These are phyloP conservation scores for Meteorus colon DNA, from an alignment of 2,888 invertebrate species.

Conservation along the genomic window DNA sequence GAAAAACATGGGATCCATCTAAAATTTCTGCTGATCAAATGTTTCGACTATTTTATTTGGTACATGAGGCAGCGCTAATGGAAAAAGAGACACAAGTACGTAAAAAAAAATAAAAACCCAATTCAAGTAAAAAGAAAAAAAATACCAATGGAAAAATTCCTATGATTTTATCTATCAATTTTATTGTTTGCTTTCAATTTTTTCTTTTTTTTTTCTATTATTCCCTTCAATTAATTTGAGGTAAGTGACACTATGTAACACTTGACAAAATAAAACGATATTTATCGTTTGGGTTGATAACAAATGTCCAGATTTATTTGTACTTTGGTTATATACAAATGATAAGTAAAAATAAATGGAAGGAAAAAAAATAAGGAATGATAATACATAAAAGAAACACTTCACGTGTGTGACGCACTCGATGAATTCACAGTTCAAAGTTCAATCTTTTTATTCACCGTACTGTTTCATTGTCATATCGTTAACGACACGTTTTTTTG, in stretches of 20 bases:
- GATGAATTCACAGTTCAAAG: slow-evolving; percentile 40
- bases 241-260: neutral
- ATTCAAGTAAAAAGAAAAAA: neutral
- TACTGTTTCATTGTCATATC: neutral
- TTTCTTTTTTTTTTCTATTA: neutral
- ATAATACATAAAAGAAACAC: slow-evolving; percentile 6
- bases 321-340: neutral
- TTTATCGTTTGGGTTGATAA: slow-evolving; percentile 25
- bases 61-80: slow-evolving; percentile 85
- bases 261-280: neutral
- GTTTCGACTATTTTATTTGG: slow-evolving; percentile 86
- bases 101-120: neutral
- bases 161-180: neutral
- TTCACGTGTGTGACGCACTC: neutral
- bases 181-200: neutral
- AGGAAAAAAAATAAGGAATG: neutral
- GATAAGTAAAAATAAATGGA: neutral
- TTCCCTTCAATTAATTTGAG: neutral
- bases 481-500: neutral
- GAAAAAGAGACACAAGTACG: slow-evolving; percentile 83
- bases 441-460: slow-evolving; percentile 32
- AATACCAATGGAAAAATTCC: neutral
- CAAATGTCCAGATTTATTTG: neutral
- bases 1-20: slow-evolving; percentile 85
- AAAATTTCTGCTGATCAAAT: slow-evolving; percentile 83